phyloP scores from a whole-genome alignment of 2,113 vertebrate species.

The Sitta europaea region DNA sequence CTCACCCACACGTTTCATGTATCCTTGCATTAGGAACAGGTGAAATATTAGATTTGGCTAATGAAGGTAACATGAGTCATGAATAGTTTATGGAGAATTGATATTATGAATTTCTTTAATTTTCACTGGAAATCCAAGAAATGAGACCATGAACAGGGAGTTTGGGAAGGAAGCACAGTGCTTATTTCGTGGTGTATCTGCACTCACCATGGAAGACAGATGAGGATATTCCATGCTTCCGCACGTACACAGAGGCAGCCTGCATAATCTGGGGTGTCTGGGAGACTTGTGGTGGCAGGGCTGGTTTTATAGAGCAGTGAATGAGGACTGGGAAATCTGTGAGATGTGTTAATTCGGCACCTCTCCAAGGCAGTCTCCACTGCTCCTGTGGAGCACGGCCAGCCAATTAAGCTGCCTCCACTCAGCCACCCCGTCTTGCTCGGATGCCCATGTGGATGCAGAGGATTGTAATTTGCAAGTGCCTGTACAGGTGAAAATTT shows the following conservation, averaged over 20 bases:
- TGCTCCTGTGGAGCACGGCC: background rate
- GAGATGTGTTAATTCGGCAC: conserved; percentile 9
- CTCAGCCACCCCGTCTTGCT: background rate
- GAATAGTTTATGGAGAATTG: background rate
- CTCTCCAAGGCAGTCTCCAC: background rate
- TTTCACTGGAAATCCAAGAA: background rate
- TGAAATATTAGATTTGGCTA: background rate
- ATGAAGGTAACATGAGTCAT: background rate
- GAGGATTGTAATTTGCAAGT: conserved; percentile 45
- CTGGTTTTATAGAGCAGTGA: background rate
- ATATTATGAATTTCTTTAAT: background rate
- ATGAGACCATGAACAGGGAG: accelerated
- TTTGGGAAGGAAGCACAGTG: background rate
- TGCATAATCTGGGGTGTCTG: background rate
- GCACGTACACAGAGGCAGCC: accelerated
- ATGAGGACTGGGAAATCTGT: background rate
- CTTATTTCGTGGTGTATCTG: background rate
- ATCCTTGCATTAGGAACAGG: background rate
- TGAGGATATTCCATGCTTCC: accelerated
- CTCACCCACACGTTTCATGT: accelerated
- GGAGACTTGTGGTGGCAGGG: background rate
- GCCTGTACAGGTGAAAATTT: conserved; percentile 49
- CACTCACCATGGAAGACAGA: background rate
- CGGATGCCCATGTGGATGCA: background rate
- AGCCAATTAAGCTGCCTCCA: conserved; percentile 1